Base-by-base conservation (phyloP, 2,113 vertebrate species). In the Mustela nigripes region DNA sequence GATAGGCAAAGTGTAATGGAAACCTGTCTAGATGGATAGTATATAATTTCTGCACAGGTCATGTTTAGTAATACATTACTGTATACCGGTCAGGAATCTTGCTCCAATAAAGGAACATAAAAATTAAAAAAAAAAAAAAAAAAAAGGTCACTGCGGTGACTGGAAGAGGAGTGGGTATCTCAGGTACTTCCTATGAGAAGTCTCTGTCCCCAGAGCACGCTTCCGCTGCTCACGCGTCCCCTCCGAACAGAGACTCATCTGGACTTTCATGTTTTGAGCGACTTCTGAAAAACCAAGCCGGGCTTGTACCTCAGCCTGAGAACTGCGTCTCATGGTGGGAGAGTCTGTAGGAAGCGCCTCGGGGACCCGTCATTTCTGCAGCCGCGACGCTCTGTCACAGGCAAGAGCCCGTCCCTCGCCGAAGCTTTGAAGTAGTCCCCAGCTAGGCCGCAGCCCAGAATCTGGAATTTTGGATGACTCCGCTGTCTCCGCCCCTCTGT, bases 101-200 rank as follows among this genome's bases (percentile, higher is more conserved):
- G 94, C 94, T 98, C 97, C 96, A 98, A 98, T 98, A 98, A 98
- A 97, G 94, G 97, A 98, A 98, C 94, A 15, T 98, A 98, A 98
- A 98, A 95, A 95, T 97, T 97, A 42, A 42, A 42, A 42, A 42
- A 42, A 42, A 42, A 42, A 42, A 36, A 36, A 42, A 42, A 42
- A 4, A 42, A 42, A 42, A 42, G 5, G 42, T 42, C 53, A 31
- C 50, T 26, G 8, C 0, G 21, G 45, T 69, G 1, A 4, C 21
- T 42, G 63, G 19, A 42, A 33, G 28, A 16, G 42, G 11, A 22
- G 7, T 11, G 45, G 33, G 78, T 7, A 58, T 28, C 4, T 56
- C 4, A 15, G 16, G 53, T 69, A 42, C 15, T 56, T 33, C 48
- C 28, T 10, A 6, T 6, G 18, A 90, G 58, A 53, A 14, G 45